Evolutionary conservation across 2,113 vertebrate genomes (phyloP).

Genomic region (Haemorhous mexicanus): DNA sequence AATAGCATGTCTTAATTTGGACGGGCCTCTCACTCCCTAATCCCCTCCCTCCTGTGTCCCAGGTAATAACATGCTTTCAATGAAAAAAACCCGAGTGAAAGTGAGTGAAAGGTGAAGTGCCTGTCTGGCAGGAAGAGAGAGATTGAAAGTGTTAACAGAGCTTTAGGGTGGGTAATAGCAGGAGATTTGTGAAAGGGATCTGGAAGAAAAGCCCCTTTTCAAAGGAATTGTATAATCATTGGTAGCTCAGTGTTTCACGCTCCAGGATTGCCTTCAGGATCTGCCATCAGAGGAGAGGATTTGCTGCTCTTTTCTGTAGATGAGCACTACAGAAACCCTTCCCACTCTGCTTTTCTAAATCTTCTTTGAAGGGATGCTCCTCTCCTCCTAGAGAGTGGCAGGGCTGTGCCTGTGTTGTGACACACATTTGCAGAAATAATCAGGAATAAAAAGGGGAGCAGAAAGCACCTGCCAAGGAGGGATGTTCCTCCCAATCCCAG

Average conservation of each 20-base stretch:
- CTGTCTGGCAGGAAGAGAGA: not conserved
- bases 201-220: slow-evolving; percentile 26
- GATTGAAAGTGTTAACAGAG: slow-evolving; percentile 2
- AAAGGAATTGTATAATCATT: slow-evolving; percentile 12
- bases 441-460: not conserved
- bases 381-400: not conserved
- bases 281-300: slow-evolving; percentile 14
- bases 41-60: not conserved
- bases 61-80: not conserved
- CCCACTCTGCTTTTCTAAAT: not conserved
- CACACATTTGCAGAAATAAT: not conserved
- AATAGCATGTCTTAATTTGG: not conserved
- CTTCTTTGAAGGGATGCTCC: not conserved
- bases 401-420: not conserved
- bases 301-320: not conserved
- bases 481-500: not conserved
- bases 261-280: not conserved
- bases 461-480: not conserved
- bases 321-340: not conserved
- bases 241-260: not conserved
- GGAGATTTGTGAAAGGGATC: slow-evolving; percentile 28
- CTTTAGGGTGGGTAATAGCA: slow-evolving; percentile 27
- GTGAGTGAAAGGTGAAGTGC: not conserved
- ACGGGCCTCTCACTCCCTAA: not conserved
- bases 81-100: not conserved